Evolutionary conservation across 2,113 vertebrate species (phyloP).

Genomic region (Bungarus multicinctus): DNA sequence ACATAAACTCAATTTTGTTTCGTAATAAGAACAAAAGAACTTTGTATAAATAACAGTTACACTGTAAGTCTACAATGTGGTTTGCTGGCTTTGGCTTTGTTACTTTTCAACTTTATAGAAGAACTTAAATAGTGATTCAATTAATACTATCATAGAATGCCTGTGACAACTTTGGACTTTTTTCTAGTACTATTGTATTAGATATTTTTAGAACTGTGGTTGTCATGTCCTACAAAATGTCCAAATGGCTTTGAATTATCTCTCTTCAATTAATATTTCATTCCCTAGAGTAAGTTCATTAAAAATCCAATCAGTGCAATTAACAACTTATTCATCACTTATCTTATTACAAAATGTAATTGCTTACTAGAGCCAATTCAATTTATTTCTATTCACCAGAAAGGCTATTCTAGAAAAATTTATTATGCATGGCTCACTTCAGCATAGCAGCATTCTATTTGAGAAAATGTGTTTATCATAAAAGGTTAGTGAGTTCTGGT

Average conservation of each 20-base stretch:
- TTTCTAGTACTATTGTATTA: neutral
- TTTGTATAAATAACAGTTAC: neutral
- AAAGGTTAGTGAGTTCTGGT: neutral
- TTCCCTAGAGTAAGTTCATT: constrained; percentile 30
- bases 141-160: constrained; percentile 13
- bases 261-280: constrained; percentile 37
- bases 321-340: constrained; percentile 31
- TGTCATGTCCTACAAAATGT: constrained; percentile 35
- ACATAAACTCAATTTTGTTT: neutral
- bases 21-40: neutral
- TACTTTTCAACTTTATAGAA: neutral
- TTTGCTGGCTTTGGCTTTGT: neutral
- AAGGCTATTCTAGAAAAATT: neutral
- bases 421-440: neutral
- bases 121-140: constrained; percentile 14
- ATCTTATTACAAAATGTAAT: constrained; percentile 31
- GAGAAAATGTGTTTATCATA: neutral
- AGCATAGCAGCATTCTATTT: neutral
- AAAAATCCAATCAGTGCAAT: constrained; percentile 43
- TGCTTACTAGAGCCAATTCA: neutral
- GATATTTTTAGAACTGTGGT: constrained; percentile 20
- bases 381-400: neutral
- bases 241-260: constrained; percentile 4
- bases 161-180: constrained; percentile 19
- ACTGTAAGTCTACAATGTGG: neutral